Base-by-base conservation (phyloP, 2,797 vertebrate species). In the Vireo griseus region DNA sequence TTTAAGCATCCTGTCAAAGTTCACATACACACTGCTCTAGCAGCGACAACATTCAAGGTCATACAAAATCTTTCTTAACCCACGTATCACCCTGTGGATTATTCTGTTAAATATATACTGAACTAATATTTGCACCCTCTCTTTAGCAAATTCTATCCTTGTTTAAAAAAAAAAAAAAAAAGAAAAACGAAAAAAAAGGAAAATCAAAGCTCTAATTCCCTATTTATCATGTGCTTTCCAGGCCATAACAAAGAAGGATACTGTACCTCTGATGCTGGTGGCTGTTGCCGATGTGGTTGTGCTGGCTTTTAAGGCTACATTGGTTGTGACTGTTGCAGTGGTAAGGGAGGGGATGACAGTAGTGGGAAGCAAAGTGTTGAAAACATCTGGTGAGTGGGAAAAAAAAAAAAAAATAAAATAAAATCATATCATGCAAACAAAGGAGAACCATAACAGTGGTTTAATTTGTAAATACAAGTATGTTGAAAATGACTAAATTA, bases 351-450 rank as follows among this genome's bases (percentile, higher is more conserved):
- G 98, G 98, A 98, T 98, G 97, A 98, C 98, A 98, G 98, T 99
- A 98, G 98, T 98, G 98, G 99, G 98, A 98, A 98, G 98, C 98
- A 98, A 98, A 98, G 98, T 99, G 98, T 98, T 99, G 98, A 99
- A 98, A 98, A 94, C 97, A 98, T 99, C 99, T 99, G 99, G 99
- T 98, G 98, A 98, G 98, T 98, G 98, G 98, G 98, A 99, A 98
- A 98, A 98, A 98, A 98, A 98, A 98, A 98, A 35, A 35, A 35
- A 35, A 35, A 98, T 96, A 98, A 98, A 97, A 98, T 96, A 98
- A 98, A 98, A 98, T 98, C 97, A 98, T 98, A 98, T 97, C 98
- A 98, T 98, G 98, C 97, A 98, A 98, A 98, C 97, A 97, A 96
- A 98, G 96, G 93, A 97, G 71, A 97, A 98, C 74, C 76, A 97